Evolutionary conservation across 2,113 vertebrate species (phyloP).

Genomic region (Erythrocercus mccallii): DNA sequence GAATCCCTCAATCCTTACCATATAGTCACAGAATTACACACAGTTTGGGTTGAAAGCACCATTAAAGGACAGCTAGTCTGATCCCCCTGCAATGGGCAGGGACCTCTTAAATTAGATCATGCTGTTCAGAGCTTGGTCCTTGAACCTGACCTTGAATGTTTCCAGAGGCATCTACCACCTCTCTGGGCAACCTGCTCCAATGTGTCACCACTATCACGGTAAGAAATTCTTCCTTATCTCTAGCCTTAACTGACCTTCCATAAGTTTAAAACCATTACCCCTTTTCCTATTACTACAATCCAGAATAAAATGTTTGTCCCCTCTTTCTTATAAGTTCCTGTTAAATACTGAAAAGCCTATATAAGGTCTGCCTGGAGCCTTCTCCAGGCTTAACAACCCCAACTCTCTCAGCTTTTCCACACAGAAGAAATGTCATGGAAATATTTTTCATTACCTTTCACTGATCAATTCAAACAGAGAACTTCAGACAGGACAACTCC

Average conservation of each 20-base stretch:
- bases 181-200: background rate
- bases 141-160: background rate
- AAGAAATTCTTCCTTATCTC: background rate
- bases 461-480: background rate
- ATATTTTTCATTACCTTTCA: background rate
- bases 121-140: accelerated
- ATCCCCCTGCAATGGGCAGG: background rate
- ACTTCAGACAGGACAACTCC: background rate
- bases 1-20: background rate
- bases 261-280: background rate
- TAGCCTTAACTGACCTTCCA: background rate
- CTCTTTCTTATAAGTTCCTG: background rate
- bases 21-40: too few relatives aligned
- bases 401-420: background rate
- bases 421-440: background rate
- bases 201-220: background rate
- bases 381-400: background rate
- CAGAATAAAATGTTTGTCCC: background rate
- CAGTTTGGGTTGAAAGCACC: background rate
- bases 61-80: background rate
- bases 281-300: background rate
- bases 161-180: background rate
- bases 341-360: background rate
- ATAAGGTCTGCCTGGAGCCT: background rate
- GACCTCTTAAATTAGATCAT: background rate